Base-by-base conservation (phyloP, 2,113 vertebrate genomes). In the Stomatorhinus ivindoensis region DNA sequence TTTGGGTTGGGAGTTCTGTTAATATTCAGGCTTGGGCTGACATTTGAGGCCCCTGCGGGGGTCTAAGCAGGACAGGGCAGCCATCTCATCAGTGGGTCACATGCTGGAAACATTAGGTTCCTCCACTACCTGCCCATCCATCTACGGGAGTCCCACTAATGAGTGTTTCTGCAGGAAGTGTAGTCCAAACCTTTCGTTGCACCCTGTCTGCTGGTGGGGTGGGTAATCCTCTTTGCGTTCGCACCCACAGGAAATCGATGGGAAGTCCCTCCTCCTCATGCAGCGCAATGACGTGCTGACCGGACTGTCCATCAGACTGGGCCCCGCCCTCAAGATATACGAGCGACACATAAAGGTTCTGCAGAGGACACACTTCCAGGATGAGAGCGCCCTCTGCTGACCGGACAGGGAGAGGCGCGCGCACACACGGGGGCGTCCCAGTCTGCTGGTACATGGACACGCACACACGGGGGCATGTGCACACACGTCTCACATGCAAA, bases 251-350 rank as follows among this genome's bases (percentile, higher is more conserved):
- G 97, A 98, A 94, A 97, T 98, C 27, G 97, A 98, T 58, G 97
- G 97, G 87, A 98, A 97, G 92, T 97, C 97, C 48, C 93, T 98
- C 69, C 95, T 98, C 92, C 96, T 98, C 85, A 98, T 98, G 97
- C 97, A 97, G 88, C 96, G 97, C 76, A 97, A 96, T 0, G 97
- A 98, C 3, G 97, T 98, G 90, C 93, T 98, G 90, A 98, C 97
- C 0, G 97, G 97, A 88, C 94, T 98, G 88, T 97, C 97, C 44
- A 98, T 98, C 94, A 96, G 96, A 88, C 94, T 98, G 3, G 97
- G 97, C 76, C 97, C 97, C 0, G 97, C 97, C 86, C 96, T 98
- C 87, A 98, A 98, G 93, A 98, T 97, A 92, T 97, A 97, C 2
- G 97, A 98, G 93, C 95, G 96, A 11, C 97, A 98, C 53, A 95